Conservation (phyloP, 1,140 invertebrate species). For the Conus betulinus region DNA sequence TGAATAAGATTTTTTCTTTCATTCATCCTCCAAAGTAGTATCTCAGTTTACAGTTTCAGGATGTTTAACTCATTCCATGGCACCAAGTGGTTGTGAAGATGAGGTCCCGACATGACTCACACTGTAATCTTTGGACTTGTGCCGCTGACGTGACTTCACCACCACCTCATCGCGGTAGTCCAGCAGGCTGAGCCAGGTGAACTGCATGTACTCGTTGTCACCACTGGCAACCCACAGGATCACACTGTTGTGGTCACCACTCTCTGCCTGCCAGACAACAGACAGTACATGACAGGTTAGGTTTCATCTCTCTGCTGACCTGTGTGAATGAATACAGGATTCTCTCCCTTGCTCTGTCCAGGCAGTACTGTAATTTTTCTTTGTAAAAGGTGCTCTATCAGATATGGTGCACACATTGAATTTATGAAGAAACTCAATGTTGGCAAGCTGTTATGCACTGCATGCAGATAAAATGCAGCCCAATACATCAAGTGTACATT, state of each 20-base stretch:
- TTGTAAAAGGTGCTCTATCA: background rate
- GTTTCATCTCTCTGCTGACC: too few species aligned
- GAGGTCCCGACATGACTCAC: background rate
- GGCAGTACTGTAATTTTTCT: background rate
- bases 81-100: too few species aligned
- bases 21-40: too few species aligned
- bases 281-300: too few species aligned
- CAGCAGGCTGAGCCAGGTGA: conserved; percentile 58
- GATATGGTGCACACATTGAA: too few species aligned
- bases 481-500: too few species aligned
- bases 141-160: background rate
- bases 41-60: too few species aligned
- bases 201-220: conserved; percentile 62
- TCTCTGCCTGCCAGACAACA: conserved; percentile 8
- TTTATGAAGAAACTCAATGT: too few species aligned
- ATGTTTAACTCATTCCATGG: too few species aligned
- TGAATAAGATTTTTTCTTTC: too few species aligned
- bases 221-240: conserved; percentile 66
- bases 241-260: conserved; percentile 34
- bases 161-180: conserved; percentile 44
- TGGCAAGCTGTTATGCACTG: too few species aligned
- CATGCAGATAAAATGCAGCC: too few species aligned
- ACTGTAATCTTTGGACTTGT: conserved; percentile 30
- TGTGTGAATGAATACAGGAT: background rate
- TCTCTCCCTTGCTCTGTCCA: background rate